phyloP scores from a whole-genome alignment of 2,888 invertebrate species.

The Hanleya hanleyi region DNA sequence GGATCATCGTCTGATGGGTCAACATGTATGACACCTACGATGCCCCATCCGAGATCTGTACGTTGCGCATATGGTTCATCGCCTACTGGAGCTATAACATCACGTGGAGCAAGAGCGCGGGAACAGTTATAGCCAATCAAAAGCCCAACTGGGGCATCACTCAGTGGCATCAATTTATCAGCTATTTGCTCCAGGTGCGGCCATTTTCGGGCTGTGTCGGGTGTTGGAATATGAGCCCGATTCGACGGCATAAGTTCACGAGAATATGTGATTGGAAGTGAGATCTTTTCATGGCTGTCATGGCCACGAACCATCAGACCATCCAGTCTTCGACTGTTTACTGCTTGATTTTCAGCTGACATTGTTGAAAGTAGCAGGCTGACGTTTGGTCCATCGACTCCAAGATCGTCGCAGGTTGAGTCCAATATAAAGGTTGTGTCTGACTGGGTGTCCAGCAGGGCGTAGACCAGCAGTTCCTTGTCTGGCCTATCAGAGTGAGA shows the following conservation, averaged over 20 bases:
- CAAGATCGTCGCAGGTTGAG: constrained; percentile 16
- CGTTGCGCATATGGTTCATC: constrained; percentile 33
- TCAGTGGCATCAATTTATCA: constrained; percentile 25
- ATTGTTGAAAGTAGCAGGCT: constrained; percentile 27
- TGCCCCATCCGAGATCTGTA: constrained; percentile 37
- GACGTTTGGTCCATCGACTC: constrained; percentile 10
- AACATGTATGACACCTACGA: constrained; percentile 25
- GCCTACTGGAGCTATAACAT: constrained; percentile 9
- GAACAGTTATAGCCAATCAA: constrained; percentile 36
- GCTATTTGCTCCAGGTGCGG: constrained; percentile 20
- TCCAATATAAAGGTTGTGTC: constrained; percentile 39
- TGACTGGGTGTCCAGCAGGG: constrained; percentile 40
- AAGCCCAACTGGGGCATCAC: constrained; percentile 35
- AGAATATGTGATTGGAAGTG: constrained; percentile 23
- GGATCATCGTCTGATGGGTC: background rate
- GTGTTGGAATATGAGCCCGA: constrained; percentile 29
- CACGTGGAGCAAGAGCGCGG: constrained; percentile 29
- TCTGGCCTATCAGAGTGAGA: constrained; percentile 25
- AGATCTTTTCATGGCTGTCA: background rate
- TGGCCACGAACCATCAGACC: constrained; percentile 22
- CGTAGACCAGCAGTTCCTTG: constrained; percentile 35
- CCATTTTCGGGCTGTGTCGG: constrained; percentile 17
- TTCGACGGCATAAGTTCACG: constrained; percentile 34
- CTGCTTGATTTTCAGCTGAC: constrained; percentile 7
- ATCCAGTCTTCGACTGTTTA: constrained; percentile 18